Evolutionary conservation across 2,888 invertebrate species (phyloP).

Genomic region (Leptura quadrifasciata): DNA sequence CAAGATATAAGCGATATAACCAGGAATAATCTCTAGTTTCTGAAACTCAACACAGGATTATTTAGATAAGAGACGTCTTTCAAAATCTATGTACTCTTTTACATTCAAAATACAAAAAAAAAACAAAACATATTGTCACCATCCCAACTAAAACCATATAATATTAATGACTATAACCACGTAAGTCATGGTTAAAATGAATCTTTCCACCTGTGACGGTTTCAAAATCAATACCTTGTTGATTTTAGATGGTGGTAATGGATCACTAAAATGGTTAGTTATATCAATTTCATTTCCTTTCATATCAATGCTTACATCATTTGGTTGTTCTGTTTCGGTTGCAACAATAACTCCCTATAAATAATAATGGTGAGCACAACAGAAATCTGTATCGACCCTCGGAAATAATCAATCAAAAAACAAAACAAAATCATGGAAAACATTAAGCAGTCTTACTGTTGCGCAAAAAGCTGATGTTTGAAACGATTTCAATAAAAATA

Average conservation of each 20-base stretch:
- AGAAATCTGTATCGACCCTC: slow-evolving; percentile 8
- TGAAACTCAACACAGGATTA: not conserved
- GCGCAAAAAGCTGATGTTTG: slow-evolving; percentile 30
- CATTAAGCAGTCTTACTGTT: slow-evolving; percentile 28
- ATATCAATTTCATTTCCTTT: slow-evolving; percentile 65
- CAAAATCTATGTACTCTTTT: not conserved
- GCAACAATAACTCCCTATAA: slow-evolving; percentile 71
- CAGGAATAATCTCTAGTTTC: no score
- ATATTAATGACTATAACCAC: slow-evolving; percentile 8
- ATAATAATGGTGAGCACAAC: slow-evolving; percentile 59
- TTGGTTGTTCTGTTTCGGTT: slow-evolving; percentile 66
- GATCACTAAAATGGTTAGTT: slow-evolving; percentile 65
- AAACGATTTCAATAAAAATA: not conserved
- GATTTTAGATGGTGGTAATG: slow-evolving; percentile 62
- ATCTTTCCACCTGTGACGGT: slow-evolving; percentile 9
- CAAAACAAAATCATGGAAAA: slow-evolving; percentile 3
- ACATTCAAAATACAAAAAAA: not conserved
- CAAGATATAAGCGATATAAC: no score
- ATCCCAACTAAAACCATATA: not conserved
- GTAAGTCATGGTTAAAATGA: not conserved
- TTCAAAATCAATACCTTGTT: slow-evolving; percentile 62
- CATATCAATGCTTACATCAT: slow-evolving; percentile 71
- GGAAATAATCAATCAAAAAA: slow-evolving; percentile 2
- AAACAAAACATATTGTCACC: not conserved
- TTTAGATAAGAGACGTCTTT: not conserved